Evolutionary conservation across 2,797 vertebrate species (phyloP).

Genomic region (Acridotheres tristis): DNA sequence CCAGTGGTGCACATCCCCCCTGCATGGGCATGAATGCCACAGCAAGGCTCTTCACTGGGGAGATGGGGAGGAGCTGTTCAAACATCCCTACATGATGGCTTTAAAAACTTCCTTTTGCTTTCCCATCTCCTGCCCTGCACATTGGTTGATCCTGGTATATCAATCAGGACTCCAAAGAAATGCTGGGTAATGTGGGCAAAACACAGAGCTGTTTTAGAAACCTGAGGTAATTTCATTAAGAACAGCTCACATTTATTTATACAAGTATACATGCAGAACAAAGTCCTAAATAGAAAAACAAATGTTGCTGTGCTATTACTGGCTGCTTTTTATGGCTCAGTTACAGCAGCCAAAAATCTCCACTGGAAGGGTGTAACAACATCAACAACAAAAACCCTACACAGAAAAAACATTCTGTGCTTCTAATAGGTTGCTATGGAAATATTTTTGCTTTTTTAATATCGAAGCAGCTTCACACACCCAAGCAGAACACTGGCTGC

Average conservation of each 20-base stretch:
- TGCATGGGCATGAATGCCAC: neutral
- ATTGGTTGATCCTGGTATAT: neutral
- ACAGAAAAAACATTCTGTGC: neutral
- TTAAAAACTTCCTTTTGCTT: neutral
- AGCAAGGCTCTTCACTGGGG: neutral
- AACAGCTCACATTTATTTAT: neutral
- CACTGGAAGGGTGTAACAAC: neutral
- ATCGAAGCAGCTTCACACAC: neutral
- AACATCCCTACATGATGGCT: neutral
- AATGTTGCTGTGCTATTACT: neutral
- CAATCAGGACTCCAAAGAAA: neutral
- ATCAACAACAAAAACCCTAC: neutral
- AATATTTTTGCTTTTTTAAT: neutral
- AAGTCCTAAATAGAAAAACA: neutral
- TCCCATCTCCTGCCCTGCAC: neutral
- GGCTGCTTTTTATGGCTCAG: neutral
- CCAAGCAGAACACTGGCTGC: neutral
- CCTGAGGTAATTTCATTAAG: neutral
- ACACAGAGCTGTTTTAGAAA: neutral
- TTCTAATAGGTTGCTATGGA: constrained; percentile 54
- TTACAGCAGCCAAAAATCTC: neutral
- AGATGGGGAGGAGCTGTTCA: neutral
- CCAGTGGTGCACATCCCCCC: neutral
- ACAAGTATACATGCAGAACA: neutral
- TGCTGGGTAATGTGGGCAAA: neutral